A percentile compares a stretch with the other conserved stretches of the same genome.
Evolutionary conservation across 2,888 invertebrate species (phyloP).

Genomic region (Drosophila cognata): DNA sequence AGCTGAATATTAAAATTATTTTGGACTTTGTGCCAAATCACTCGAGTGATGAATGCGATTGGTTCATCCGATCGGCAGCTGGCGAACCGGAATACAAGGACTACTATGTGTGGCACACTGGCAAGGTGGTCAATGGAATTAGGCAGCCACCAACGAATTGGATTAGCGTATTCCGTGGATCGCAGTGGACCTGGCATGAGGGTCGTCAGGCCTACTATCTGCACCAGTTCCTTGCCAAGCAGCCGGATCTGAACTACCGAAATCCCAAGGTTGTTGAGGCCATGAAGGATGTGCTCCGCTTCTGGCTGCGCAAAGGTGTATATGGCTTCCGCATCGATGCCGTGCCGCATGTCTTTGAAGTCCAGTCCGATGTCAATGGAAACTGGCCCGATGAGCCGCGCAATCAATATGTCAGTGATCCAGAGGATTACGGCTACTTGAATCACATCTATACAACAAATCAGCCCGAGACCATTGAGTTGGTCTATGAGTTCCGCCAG

Average conservation of each 20-base stretch:
- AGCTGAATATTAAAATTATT: slow-evolving; percentile 85
- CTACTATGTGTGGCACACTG: slow-evolving; percentile 90
- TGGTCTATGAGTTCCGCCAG: slow-evolving; percentile 87
- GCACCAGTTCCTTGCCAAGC: slow-evolving; percentile 87
- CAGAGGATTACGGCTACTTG: slow-evolving; percentile 86
- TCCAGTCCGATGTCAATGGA: slow-evolving; percentile 72
- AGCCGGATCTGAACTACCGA: slow-evolving; percentile 89
- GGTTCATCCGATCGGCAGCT: slow-evolving; percentile 91
- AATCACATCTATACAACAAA: slow-evolving; percentile 87
- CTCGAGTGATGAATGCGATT: slow-evolving; percentile 91
- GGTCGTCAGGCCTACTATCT: slow-evolving; percentile 87
- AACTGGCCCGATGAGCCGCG: slow-evolving; percentile 86
- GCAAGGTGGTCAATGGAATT: slow-evolving; percentile 80
- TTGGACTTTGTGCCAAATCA: slow-evolving; percentile 87
- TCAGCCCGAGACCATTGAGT: slow-evolving; percentile 87
- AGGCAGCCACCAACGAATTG: slow-evolving; percentile 86
- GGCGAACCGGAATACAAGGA: slow-evolving; percentile 88
- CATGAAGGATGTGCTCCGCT: slow-evolving; percentile 88
- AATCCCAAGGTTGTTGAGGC: slow-evolving; percentile 85
- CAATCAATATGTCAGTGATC: slow-evolving; percentile 84
- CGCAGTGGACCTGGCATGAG: slow-evolving; percentile 88
- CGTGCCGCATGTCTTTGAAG: slow-evolving; percentile 85
- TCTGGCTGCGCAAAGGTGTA: slow-evolving; percentile 92
- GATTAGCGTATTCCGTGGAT: slow-evolving; percentile 86
- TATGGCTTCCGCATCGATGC: slow-evolving; percentile 92